Base-by-base conservation (phyloP, 2,113 vertebrate species). In the Glareola pratincola region DNA sequence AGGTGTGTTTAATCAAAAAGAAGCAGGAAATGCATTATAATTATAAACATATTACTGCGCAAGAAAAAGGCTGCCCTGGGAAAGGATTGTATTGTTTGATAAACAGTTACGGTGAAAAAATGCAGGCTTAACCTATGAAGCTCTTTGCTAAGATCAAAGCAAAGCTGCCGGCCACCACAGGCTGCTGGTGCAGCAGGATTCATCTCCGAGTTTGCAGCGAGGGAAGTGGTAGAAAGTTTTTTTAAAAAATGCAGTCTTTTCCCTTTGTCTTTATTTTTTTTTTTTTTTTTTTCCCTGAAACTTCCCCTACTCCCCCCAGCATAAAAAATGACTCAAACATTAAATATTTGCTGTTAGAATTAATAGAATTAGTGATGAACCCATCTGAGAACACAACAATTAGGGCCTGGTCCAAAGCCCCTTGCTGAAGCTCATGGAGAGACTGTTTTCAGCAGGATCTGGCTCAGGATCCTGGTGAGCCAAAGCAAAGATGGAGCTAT, bases 1-100 rank as follows among this genome's bases (percentile, higher is more conserved):
- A 92, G 94, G 94, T 96, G 95, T 92, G 80, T 97, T 97, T 92
- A 95, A 95, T 97, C 82, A 92, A 90, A 92, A 86, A 91, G 59
- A 90, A 97, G 85, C 82, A 94, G 95, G 96, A 97, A 97, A 91
- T 93, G 90, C 96, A 74, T 88, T 91, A 62, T 81, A 84, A 91
- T 94, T 81, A 93, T 96, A 97, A 97, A 95, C 95, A 96, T 30
- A 80, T 87, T 95, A 77, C 48, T 36, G 41, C 4, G 2, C 56
- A 78, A 92, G 88, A 73, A 87, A 80, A 90, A 88, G 67, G 62
- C 80, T 90, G 85, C 48, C 36, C 62, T 92, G 84, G 83, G 88
- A 94, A 95, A 69, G 71, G 56, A 62, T 12, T 51, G 59, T 17
- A 41, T 74, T 95, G 62, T 93, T 94, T 96, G 95, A 81, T 91